Conservation (phyloP, 2,797 vertebrate genomes). For the Erpetoichthys calabaricus region DNA sequence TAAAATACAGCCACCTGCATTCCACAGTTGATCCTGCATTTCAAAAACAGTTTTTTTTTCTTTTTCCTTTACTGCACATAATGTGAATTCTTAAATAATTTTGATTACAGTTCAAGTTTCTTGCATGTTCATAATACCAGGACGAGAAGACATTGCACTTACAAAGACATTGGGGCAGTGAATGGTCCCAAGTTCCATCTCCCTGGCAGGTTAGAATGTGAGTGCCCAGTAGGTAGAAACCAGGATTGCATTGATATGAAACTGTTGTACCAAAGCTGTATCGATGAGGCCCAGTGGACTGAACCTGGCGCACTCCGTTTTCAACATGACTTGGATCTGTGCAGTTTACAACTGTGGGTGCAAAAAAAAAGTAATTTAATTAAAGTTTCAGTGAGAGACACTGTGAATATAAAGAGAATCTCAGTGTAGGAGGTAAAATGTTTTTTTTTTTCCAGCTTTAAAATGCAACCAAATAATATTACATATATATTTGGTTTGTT, state of each 20-base stretch:
- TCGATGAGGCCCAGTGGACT: slow-evolving; percentile 67
- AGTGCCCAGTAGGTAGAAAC: slow-evolving; percentile 84
- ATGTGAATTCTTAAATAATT: neutral
- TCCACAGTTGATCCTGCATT: neutral
- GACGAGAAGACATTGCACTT: slow-evolving; percentile 37
- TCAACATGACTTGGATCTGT: slow-evolving; percentile 88
- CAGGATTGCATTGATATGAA: slow-evolving; percentile 78
- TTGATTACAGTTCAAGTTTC: neutral
- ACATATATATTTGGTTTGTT: no score
- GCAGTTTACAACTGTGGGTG: slow-evolving; percentile 79
- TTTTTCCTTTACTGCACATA: neutral
- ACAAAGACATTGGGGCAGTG: slow-evolving; percentile 85
- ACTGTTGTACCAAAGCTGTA: slow-evolving; percentile 87
- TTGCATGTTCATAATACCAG: neutral
- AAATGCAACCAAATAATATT: no score
- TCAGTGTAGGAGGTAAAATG: no score
- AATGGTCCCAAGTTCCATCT: slow-evolving; percentile 88
- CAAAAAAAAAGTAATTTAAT: slow-evolving; percentile 9
- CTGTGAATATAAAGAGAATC: no score
- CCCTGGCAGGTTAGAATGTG: slow-evolving; percentile 85
- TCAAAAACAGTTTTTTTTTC: neutral
- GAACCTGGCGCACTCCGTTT: slow-evolving; percentile 74
- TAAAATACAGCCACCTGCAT: neutral
- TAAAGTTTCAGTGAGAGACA: no score
- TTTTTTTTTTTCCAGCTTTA: no score